Percentiles rank a stretch among this genome's conserved stretches.
Evolutionary conservation across 2,888 invertebrate species (phyloP).

Genomic region (Drosophila paramelanica): DNA sequence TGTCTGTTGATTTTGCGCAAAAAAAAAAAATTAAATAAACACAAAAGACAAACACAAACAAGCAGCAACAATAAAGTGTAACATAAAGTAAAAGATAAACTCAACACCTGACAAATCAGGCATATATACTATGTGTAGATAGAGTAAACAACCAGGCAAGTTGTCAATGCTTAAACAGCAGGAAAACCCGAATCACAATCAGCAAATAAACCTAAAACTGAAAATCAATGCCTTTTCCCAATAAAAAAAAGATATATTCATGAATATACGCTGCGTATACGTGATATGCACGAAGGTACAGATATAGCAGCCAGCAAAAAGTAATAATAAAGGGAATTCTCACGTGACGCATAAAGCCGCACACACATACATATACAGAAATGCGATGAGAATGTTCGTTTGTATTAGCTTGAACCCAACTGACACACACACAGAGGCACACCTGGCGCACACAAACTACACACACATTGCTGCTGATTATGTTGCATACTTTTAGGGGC

Average conservation of each 20-base stretch:
- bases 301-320: slow-evolving; percentile 42
- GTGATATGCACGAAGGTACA: slow-evolving; percentile 63
- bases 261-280: slow-evolving; percentile 64
- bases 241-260: slow-evolving; percentile 8
- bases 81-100: slow-evolving; percentile 19
- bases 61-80: slow-evolving; percentile 37
- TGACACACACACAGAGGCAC: slow-evolving; percentile 22
- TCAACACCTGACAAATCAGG: slow-evolving; percentile 20
- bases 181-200: slow-evolving; percentile 8
- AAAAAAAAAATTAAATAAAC: slow-evolving; percentile 14
- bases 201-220: slow-evolving; percentile 17
- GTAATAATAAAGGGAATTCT: slow-evolving; percentile 79
- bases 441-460: slow-evolving; percentile 19
- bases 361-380: slow-evolving; percentile 27
- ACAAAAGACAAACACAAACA: slow-evolving; percentile 36
- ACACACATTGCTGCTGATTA: slow-evolving; percentile 53
- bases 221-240: slow-evolving; percentile 68
- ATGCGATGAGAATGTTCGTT: too few relatives aligned
- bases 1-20: slow-evolving; percentile 52
- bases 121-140: slow-evolving; percentile 1
- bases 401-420: slow-evolving; percentile 24
- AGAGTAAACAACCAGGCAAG: slow-evolving; percentile 13
- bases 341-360: slow-evolving; percentile 76
- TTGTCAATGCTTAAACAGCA: slow-evolving; percentile 24
- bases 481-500: slow-evolving; percentile 70